Evolutionary conservation across 1,140 invertebrate species (phyloP), one percentile per base, ranked within the genome.

Genomic region (Sogatella furcifera): DNA sequence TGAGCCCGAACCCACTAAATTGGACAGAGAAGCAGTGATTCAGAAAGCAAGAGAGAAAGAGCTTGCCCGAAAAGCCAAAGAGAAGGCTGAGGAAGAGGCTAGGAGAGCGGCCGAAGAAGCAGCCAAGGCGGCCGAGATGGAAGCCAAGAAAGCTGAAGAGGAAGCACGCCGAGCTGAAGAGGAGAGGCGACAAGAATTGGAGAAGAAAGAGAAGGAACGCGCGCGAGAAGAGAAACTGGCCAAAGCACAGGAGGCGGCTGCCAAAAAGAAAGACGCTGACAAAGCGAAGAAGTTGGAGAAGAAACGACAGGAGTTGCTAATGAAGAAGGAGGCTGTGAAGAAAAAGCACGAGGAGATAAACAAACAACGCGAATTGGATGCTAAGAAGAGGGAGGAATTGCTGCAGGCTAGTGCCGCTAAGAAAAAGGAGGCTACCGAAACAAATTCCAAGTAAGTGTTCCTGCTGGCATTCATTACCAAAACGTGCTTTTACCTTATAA

Each of bases 311-410:
- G 60, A 61, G 38, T 2, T 11, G 3, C 3, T 10, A 14, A 24
- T 17, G 61, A 62, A 59, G 57, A 59, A 42, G 44, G 60, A 19
- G 10, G 60, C 21, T 44, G 21, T 19, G 41, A 61, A 61, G 60
- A 61, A 34, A 54, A 62, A 53, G 61, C 55, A 38, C 34, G 34
- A 38, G 11, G 34, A 38, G 34, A 9, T 38, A 2, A 38, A 38
- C 9, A 38, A 38, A 13, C 8, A 38, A 38, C 34, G 34, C 34
- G 34, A 38, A 13, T 11, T 38, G 34, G 34, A 38, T 38, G 34
- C 34, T 11, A 38, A 38, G 34, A 38, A 38, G 9, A 38, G 34
- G 11, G 34, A 38, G 11, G 34, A 38, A 38, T 10, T 38, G 34
- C 34, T 38, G 34, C 34, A 38, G 21, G 55, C 55, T 41, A 38